phyloP scores from a whole-genome alignment of 2,797 vertebrate species.

The Falco concolor region DNA sequence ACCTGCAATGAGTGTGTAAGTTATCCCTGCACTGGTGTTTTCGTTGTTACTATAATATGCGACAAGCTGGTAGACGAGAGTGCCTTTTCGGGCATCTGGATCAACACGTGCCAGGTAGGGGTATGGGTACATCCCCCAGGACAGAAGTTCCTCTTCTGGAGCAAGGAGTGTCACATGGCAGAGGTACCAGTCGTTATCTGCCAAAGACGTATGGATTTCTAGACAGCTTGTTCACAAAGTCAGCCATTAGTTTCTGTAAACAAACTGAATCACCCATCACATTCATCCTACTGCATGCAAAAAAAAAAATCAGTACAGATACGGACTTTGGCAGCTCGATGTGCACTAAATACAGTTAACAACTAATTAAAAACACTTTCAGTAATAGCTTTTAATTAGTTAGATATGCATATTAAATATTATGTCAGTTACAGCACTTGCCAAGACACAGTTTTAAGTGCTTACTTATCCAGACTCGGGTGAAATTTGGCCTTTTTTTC shows the following conservation, averaged over 20 bases:
- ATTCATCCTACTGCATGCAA: not conserved
- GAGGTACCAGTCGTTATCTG: slow-evolving; percentile 86
- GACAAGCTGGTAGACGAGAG: slow-evolving; percentile 77
- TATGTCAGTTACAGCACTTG: not conserved
- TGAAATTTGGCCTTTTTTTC: not conserved
- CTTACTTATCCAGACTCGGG: rapidly evolving
- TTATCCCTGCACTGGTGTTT: slow-evolving; percentile 60
- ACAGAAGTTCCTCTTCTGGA: slow-evolving; percentile 77
- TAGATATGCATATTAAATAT: not conserved
- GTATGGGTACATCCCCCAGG: slow-evolving; percentile 85
- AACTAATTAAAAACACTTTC: not conserved
- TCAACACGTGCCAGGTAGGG: slow-evolving; percentile 81
- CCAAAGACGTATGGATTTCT: not conserved
- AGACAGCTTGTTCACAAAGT: not conserved
- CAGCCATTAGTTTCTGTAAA: not conserved
- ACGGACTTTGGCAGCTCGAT: not conserved
- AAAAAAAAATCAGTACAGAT: not conserved
- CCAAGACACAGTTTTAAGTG: not conserved
- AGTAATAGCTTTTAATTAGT: not conserved
- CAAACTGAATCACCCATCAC: not conserved
- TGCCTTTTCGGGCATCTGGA: slow-evolving; percentile 76
- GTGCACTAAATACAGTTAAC: not conserved
- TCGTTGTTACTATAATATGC: slow-evolving; percentile 57
- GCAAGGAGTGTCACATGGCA: slow-evolving; percentile 79
- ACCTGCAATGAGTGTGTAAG: slow-evolving; percentile 83